These are phyloP conservation scores for Poeciliopsis retropinna DNA, from an alignment of 2,113 vertebrate genomes.

Conservation along the genomic window DNA sequence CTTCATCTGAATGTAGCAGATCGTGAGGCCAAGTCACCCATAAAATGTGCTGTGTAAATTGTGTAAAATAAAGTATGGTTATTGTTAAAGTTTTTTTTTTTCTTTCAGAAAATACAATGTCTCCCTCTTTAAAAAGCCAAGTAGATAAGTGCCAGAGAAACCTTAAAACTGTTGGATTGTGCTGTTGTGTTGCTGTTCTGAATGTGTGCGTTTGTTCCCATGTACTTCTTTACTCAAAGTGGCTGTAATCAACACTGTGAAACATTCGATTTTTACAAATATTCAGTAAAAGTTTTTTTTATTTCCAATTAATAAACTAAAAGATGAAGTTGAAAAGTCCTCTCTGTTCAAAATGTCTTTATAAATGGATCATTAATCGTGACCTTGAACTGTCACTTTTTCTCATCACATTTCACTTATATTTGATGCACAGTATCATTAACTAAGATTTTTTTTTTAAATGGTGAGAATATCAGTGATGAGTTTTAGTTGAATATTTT, in stretches of 20 bases:
- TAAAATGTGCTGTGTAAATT: conserved; percentile 69
- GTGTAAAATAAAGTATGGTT: conserved; percentile 71
- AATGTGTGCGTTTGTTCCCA: conserved; percentile 73
- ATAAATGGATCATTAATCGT: neutral
- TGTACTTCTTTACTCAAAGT: conserved; percentile 69
- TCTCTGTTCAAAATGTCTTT: neutral
- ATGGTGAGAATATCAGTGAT: neutral
- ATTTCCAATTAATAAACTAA: conserved; percentile 69
- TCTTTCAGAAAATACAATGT: conserved; percentile 25
- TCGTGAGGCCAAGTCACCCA: conserved; percentile 39
- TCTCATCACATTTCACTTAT: neutral
- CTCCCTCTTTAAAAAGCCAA: conserved; percentile 66
- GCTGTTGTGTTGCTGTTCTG: conserved; percentile 74
- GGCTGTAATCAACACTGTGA: conserved; percentile 82
- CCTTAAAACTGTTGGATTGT: conserved; percentile 62
- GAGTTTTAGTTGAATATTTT: neutral
- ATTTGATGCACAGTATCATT: neutral
- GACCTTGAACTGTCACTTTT: neutral
- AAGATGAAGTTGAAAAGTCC: conserved; percentile 28
- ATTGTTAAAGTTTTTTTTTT: conserved; percentile 54
- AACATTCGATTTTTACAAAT: conserved; percentile 71
- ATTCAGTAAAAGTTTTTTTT: conserved; percentile 53
- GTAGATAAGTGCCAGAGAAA: conserved; percentile 77
- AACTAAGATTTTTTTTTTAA: neutral
- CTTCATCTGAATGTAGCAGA: conserved; percentile 66